These are phyloP conservation scores for Rhea americana DNA, from an alignment of 2,113 vertebrate species.

Conservation along the genomic window DNA sequence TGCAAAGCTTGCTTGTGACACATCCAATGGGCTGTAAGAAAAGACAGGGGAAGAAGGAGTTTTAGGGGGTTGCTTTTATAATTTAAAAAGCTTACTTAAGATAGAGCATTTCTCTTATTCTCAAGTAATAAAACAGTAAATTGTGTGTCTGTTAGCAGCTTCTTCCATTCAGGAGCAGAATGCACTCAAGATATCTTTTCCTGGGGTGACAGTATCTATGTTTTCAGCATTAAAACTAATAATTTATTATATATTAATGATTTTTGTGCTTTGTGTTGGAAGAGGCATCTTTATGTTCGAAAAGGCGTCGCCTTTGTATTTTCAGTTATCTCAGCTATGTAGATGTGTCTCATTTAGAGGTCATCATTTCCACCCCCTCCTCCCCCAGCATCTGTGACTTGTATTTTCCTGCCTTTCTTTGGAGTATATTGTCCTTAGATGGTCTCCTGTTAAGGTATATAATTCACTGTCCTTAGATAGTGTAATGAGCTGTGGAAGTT, in stretches of 20 bases:
- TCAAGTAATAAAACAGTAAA: background rate
- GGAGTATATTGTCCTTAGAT: background rate
- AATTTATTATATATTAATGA: background rate
- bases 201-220: background rate
- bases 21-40: background rate
- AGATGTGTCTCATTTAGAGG: conserved; percentile 18
- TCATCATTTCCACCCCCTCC: too few relatives aligned
- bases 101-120: background rate
- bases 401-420: background rate
- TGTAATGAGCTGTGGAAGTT: conserved; percentile 24
- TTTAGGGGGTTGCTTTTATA: background rate
- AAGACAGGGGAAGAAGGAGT: background rate
- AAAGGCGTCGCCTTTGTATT: background rate
- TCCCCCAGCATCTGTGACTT: background rate
- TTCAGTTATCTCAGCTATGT: conserved; percentile 18
- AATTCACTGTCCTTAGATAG: background rate
- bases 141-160: background rate
- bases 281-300: background rate
- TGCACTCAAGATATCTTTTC: background rate
- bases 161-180: background rate
- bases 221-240: background rate
- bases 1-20: background rate
- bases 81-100: background rate
- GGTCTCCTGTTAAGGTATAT: background rate
- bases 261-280: background rate